phyloP scores from a whole-genome alignment of 2,888 invertebrate species.

The Harpagoxenus sublaevis region DNA sequence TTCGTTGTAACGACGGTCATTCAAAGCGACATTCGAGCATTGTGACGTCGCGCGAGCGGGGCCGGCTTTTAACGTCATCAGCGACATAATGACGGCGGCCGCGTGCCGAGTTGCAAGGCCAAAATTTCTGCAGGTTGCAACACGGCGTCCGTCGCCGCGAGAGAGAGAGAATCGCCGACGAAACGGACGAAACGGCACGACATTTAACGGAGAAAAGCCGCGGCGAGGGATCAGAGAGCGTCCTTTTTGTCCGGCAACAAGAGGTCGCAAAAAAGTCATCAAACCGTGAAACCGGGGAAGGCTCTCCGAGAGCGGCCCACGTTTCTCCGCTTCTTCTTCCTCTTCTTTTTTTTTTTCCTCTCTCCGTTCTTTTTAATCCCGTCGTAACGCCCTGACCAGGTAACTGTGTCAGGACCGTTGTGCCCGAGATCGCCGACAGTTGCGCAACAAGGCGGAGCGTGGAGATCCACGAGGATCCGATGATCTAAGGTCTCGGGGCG shows the following conservation, averaged over 20 bases:
- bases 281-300: slow-evolving; percentile 47
- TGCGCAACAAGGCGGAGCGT: slow-evolving; percentile 77
- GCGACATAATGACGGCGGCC: slow-evolving; percentile 4
- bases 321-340: slow-evolving; percentile 66
- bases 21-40: slow-evolving; percentile 11
- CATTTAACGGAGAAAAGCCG: slow-evolving; percentile 44
- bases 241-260: slow-evolving; percentile 59
- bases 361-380: slow-evolving; percentile 66
- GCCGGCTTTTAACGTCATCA: background rate
- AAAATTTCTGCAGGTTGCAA: slow-evolving; percentile 34
- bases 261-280: slow-evolving; percentile 73
- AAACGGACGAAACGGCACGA: background rate
- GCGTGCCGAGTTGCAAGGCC: slow-evolving; percentile 22
- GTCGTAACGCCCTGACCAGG: slow-evolving; percentile 79
- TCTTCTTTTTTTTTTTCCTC: slow-evolving; percentile 10
- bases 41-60: background rate
- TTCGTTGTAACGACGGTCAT: slow-evolving; percentile 19
- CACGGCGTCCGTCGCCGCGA: background rate
- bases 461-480: slow-evolving; percentile 80
- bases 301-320: slow-evolving; percentile 67
- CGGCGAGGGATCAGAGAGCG: slow-evolving; percentile 51
- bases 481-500: slow-evolving; percentile 76
- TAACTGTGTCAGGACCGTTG: slow-evolving; percentile 83
- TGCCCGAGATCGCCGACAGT: slow-evolving; percentile 79
- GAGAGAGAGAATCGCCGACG: slow-evolving; percentile 32